Base-by-base conservation (phyloP, 2,888 invertebrate species). In the Tuberolachnus salignus region DNA sequence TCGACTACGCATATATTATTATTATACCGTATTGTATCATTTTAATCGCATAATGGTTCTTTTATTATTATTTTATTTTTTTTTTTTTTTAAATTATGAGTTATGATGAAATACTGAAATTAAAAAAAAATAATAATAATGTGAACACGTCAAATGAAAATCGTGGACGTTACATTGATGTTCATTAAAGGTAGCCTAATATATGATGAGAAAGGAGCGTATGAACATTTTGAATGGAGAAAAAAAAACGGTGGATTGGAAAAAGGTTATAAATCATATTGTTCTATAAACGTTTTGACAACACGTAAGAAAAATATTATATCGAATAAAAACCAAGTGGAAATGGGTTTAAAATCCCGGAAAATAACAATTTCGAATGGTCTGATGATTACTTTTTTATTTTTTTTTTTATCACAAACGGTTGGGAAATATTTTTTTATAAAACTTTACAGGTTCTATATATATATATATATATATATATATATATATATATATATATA, bases 261-360 rank as follows among this genome's bases (percentile, higher is more conserved):
- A 59, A 46, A 14, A 14, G 59, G 19, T 59, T 59, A 59, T 59
- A 57, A 71, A 71, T 71, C 46, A 46, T 46, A 26, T 71, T 26
- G 26, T 71, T 13, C 14, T 44, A 46, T 71, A 26, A 59, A 49
- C 46, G 71, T 71, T 59, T 57, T 59, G 59, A 26, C 46, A 49
- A 59, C 19, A 59, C 26, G 26, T 59, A 59, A 71, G 46, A 71
- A 46, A 71, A 46, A 71, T 23, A 34, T 6, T 3, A 57, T 70
- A 71, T 46, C n/a, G 70, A 71, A 71, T 57, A 70, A 70, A 44
- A 70, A 42, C 23, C 11, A 55, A 59, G 26, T 26, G 13, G 71
- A 46, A 59, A 49, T 59, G 19, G n/a, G 26, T 59, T 71, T 71
- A 23, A 46, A 64, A 46, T 23, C 13, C 9, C 3, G 26, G 71